Base-by-base conservation (phyloP, 2,113 vertebrate species). In the Macaca nemestrina region DNA sequence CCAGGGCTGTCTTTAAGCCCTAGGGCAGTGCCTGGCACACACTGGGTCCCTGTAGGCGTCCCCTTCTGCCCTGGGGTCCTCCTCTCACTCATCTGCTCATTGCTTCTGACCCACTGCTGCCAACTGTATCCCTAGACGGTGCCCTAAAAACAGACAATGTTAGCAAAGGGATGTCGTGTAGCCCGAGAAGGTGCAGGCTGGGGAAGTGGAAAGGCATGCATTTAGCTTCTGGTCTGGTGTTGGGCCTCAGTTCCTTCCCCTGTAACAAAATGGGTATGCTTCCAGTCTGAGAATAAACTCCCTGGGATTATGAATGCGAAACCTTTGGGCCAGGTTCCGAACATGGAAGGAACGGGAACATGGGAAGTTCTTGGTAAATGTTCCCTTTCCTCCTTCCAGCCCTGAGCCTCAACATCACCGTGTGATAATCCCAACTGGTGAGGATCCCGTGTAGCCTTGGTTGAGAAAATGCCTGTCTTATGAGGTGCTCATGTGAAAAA, bases 251-350 rank as follows among this genome's bases (percentile, higher is more conserved):
- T 18, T 73, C 20, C 48, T 70, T 27, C 11, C 18, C 7, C 64
- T 75, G 9, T 57, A 40, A 64, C 20, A 55, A 35, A 30, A 52
- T 2, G 4, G 2, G 48, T 27, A 4, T 30, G 1, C 3, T 67
- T 23, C 8, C 40, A 23, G 17, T 57, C 9, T 50, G 86, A 94
- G 83, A 25, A n/a, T 22, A 3, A 32, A 48, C 67, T 32, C 38
- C 59, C 1, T 0, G 17, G 17, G 48, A 12, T 10, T 1, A 3
- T 1, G 61, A 1, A 0, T 32, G 27, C 0, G 8, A 10, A 7
- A 16, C 7, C 32, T 18, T 67, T 9, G 5, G 80, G 32, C 43
- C 75, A 20, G 3, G 25, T 38, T 43, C 45, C 32, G 32, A 9
- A 72, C 72, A 32, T 64, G 61, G 27, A 64, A 32, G 27, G 61